Evolutionary conservation across 2,888 invertebrate species (phyloP).

Genomic region (Folsomia manolachei): DNA sequence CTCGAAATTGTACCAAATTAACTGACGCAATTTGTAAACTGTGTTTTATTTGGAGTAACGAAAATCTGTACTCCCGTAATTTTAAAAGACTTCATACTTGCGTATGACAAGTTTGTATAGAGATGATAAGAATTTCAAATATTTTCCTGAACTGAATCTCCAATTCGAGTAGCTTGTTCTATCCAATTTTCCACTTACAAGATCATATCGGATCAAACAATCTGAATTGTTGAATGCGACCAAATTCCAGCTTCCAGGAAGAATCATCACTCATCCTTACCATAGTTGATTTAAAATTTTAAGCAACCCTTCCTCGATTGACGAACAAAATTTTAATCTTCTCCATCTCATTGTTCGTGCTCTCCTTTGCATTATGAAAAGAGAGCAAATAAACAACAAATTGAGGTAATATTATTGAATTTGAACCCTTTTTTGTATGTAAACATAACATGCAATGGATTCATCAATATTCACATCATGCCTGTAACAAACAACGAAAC

Average conservation of each 20-base stretch:
- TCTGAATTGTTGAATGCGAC: background rate
- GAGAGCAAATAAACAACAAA: background rate
- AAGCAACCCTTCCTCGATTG: too few relatives aligned
- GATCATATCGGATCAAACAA: background rate
- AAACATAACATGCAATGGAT: slow-evolving; percentile 29
- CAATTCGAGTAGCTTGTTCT: background rate
- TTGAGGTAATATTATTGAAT: background rate
- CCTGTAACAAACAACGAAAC: too few relatives aligned
- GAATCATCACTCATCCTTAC: background rate
- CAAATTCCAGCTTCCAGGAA: background rate
- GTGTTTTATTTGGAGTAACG: too few relatives aligned
- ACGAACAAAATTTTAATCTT: too few relatives aligned
- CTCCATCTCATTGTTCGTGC: too few relatives aligned
- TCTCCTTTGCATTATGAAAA: background rate
- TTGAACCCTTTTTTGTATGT: background rate
- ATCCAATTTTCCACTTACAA: background rate
- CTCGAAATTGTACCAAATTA: too few relatives aligned
- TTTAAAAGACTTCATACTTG: too few relatives aligned
- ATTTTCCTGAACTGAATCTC: slow-evolving; percentile 1
- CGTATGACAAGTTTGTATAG: background rate
- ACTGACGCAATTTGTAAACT: too few relatives aligned
- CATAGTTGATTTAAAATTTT: too few relatives aligned
- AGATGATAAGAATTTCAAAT: slow-evolving; percentile 1
- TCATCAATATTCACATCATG: slow-evolving; percentile 32
- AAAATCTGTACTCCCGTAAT: too few relatives aligned